Evolutionary conservation across 2,888 invertebrate species (phyloP).

Genomic region (Acleris emargana): DNA sequence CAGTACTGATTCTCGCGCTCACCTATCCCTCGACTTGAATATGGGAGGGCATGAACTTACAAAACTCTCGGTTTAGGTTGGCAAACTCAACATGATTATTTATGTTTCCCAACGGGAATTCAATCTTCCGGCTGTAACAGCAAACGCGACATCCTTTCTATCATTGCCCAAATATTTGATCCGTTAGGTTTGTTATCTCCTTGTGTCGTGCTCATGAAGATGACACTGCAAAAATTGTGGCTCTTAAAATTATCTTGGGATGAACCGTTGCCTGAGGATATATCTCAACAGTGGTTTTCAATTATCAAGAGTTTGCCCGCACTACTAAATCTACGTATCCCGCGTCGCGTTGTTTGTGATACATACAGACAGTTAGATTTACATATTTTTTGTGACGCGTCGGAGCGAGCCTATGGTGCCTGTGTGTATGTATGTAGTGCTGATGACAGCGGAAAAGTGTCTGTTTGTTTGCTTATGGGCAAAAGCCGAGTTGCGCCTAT

Average conservation of each 20-base stretch:
- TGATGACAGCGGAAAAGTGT: not conserved
- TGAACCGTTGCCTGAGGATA: no score
- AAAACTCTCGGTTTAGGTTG: not conserved
- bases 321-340: no score
- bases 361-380: not conserved
- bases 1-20: no score
- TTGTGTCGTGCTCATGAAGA: no score
- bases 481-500: not conserved
- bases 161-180: not conserved
- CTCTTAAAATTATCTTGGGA: no score
- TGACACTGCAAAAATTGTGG: no score
- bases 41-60: not conserved
- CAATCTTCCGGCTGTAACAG: not conserved
- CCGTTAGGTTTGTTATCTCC: no score
- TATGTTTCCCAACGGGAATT: not conserved
- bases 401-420: not conserved
- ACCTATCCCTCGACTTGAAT: not conserved
- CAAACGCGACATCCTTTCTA: not conserved
- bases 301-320: no score
- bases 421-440: not conserved
- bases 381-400: not conserved
- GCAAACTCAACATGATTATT: not conserved
- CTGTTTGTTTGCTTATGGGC: not conserved
- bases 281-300: no score
- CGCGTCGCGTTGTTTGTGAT: not conserved